Evolutionary conservation across 2,113 vertebrate species (phyloP), one percentile per base, ranked within the genome.

Genomic region (Erpornis zantholeuca): DNA sequence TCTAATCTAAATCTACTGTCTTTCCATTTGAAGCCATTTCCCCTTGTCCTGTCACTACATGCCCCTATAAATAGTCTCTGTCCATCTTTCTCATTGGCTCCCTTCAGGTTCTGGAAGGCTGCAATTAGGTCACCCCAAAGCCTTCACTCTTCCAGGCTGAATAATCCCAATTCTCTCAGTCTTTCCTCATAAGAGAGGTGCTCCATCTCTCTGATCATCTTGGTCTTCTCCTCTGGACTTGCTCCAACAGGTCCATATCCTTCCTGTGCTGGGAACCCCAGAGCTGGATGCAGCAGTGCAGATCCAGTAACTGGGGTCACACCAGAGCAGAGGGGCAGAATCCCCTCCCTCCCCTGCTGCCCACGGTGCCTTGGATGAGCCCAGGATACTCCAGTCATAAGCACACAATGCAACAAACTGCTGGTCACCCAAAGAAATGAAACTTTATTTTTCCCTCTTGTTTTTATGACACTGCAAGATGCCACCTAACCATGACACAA

Each of bases 291-390:
- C 29, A 76, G 63, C 40, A 9, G 14, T 22, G 12, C 45, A 40
- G 38, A 4, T n/a, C n/a, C n/a, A n/a, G n/a, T n/a, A n/a, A n/a
- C n/a, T 12, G 9, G 5, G 20, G 6, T 53, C 29, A 1, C 29
- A 60, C 13, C 36, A 61, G 47, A 38, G 15, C 2, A 69, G 22
- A 82, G 33, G 8, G 13, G 17, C 20, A 47, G 40, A 76, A 69
- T 31, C 29, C 15, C 12, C 47, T 63, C 40, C 17, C 54, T 47
- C 8, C 2, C 47, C 21, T 61, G 24, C 29, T 82, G 78, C 24
- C 29, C 47, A 27, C 0, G 0, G 1, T 10, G 38, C 29, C 47
- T 12, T 9, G 4, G 21, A 68, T 47, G 38, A 71, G 21, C 29
- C 53, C 61, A 61, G 11, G 16, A 40, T 12, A 52, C 33, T 70